Conservation (phyloP, 2,113 vertebrate species). For the Chelonoidis abingdonii region DNA sequence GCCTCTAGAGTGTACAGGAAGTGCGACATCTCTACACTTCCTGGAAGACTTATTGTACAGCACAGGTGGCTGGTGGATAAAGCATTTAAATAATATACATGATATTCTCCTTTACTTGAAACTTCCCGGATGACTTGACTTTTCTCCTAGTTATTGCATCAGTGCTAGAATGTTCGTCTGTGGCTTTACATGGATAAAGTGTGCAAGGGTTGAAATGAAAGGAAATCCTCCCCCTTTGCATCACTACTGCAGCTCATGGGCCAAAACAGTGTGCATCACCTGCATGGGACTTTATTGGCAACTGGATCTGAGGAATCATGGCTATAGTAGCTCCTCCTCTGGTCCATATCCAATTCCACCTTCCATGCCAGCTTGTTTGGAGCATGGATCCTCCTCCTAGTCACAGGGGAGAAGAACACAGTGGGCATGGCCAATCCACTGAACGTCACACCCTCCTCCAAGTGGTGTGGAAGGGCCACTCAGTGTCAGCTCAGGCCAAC, state of each 20-base stretch:
- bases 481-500: conserved; percentile 44
- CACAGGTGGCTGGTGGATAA: not conserved
- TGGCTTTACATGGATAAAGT: not conserved
- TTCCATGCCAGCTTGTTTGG: not conserved
- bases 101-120: not conserved
- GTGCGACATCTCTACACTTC: not conserved
- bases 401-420: conserved; percentile 58
- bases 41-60: not conserved
- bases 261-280: not conserved
- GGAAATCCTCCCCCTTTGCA: not conserved
- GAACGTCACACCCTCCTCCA: conserved; percentile 58
- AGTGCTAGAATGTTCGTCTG: not conserved
- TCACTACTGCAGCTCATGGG: rapidly evolving
- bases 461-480: conserved; percentile 51
- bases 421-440: conserved; percentile 49
- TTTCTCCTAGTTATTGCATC: not conserved
- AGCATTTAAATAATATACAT: not conserved
- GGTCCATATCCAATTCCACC: not conserved
- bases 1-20: not conserved
- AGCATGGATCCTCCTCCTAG: conserved; percentile 23
- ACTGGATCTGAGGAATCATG: not conserved
- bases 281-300: not conserved
- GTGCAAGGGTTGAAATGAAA: not conserved
- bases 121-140: not conserved
- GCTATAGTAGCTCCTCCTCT: not conserved